Percentiles rank a stretch among this genome's conserved stretches.
Evolutionary conservation across 2,888 invertebrate species (phyloP).

Genomic region (Lepidocyrtoides sp.): DNA sequence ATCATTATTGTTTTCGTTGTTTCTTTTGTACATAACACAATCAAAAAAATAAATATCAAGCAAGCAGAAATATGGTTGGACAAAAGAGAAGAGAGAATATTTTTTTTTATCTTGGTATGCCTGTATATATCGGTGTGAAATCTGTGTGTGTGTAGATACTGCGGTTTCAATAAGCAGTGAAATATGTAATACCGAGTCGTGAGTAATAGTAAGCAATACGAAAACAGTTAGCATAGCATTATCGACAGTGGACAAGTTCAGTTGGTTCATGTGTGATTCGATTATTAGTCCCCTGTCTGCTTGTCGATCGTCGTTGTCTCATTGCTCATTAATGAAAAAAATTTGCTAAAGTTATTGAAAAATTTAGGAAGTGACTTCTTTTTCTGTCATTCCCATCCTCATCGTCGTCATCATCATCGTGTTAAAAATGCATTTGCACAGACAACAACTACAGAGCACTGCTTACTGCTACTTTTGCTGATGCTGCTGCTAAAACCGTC

Average conservation of each 20-base stretch:
- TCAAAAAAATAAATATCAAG: not conserved
- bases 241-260: slow-evolving; percentile 21
- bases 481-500: not conserved
- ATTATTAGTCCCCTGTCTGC: not conserved
- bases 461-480: not conserved
- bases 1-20: slow-evolving; percentile 1
- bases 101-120: not conserved
- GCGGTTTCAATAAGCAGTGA: not conserved
- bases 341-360: not conserved
- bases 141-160: not conserved
- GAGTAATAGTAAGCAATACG: not conserved
- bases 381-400: not conserved
- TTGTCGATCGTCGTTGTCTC: not conserved
- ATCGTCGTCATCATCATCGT: not conserved
- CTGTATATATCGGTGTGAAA: slow-evolving; percentile 57
- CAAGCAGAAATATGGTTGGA: slow-evolving; percentile 4
- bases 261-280: not conserved
- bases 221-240: not conserved
- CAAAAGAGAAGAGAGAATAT: slow-evolving; percentile 10
- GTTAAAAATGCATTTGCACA: not conserved
- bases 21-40: slow-evolving; percentile 2
- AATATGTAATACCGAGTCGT: not conserved
- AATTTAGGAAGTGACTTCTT: slow-evolving; percentile 20
- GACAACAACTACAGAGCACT: not conserved
- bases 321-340: not conserved